phyloP scores from a whole-genome alignment of 2,888 invertebrate genomes.

The Microctonus aethiopoides region DNA sequence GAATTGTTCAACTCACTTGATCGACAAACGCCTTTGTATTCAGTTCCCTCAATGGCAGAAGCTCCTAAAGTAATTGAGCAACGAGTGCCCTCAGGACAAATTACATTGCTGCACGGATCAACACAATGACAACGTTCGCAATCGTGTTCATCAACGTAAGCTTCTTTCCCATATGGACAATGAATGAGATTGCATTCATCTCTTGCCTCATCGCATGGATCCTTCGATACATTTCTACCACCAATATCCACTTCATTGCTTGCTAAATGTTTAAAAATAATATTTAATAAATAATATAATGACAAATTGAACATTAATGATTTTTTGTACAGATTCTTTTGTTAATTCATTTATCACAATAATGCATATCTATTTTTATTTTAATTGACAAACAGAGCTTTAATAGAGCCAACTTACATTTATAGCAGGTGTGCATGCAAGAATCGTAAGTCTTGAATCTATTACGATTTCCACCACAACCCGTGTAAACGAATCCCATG shows the following conservation, averaged over 20 bases:
- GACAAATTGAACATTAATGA: too few relatives aligned
- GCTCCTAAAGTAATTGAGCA: constrained; percentile 73
- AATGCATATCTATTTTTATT: neutral
- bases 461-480: constrained; percentile 90
- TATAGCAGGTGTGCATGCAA: constrained; percentile 74
- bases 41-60: constrained; percentile 61
- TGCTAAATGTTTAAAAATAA: constrained; percentile 42
- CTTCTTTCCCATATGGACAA: constrained; percentile 80
- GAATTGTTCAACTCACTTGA: constrained; percentile 67
- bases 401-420: constrained; percentile 57
- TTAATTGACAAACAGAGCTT: neutral
- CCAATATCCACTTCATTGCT: constrained; percentile 66
- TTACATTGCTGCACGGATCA: constrained; percentile 77
- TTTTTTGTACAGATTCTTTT: too few relatives aligned
- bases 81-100: constrained; percentile 74
- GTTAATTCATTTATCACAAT: too few relatives aligned
- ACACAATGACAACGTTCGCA: constrained; percentile 81
- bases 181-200: constrained; percentile 74
- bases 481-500: constrained; percentile 83
- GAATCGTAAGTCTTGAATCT: constrained; percentile 81
- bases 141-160: constrained; percentile 71
- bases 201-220: constrained; percentile 71
- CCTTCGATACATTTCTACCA: constrained; percentile 57
- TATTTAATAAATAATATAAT: neutral
- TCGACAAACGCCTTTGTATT: constrained; percentile 75